Base-by-base conservation (phyloP, 1,140 invertebrate species). In the Copidosoma floridanum region DNA sequence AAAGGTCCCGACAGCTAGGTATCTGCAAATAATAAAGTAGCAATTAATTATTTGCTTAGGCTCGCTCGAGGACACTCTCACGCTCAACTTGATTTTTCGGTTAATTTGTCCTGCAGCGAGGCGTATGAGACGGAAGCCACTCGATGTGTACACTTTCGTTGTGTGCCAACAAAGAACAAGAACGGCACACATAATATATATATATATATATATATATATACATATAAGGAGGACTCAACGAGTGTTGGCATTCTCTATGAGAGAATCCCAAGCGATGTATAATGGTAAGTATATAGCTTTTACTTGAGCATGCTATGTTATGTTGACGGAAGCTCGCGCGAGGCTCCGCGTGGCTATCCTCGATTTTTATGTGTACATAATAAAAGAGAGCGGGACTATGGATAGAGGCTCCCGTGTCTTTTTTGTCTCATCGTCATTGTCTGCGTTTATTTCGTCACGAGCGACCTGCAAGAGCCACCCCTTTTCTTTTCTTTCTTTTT, bases 1-100 rank as follows among this genome's bases (percentile, higher is more conserved):
- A n/a, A n/a, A n/a, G n/a, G n/a, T n/a, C n/a, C n/a, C n/a, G n/a
- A n/a, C n/a, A n/a, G n/a, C n/a, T n/a, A n/a, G n/a, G n/a, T n/a
- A n/a, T n/a, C n/a, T 53, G 65, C 70, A 70, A 71, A 73, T 71
- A 74, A 71, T 70, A n/a, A 68, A 68, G 63, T 63, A 67, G 65
- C 71, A 71, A 75, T 73, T 70, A 68, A 73, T 68, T 72, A 73
- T 75, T 75, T 75, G 68, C 68, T 70, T 61, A 63, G 68, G 67
- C 65, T n/a, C n/a, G n/a, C n/a, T n/a, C 29, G 44, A 46, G 27
- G 14, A 29, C 20, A 21, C 21, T 66, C 65, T 70, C 61, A 70
- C 67, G 66, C 65, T 64, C 65, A 63, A 66, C 70, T 71, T 65
- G 60, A 72, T 73, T 65, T 71, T 68, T 66, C 64, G 64, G 66